Evolutionary conservation across 1,140 invertebrate genomes (phyloP).

Genomic region (Eufriesea mexicana): DNA sequence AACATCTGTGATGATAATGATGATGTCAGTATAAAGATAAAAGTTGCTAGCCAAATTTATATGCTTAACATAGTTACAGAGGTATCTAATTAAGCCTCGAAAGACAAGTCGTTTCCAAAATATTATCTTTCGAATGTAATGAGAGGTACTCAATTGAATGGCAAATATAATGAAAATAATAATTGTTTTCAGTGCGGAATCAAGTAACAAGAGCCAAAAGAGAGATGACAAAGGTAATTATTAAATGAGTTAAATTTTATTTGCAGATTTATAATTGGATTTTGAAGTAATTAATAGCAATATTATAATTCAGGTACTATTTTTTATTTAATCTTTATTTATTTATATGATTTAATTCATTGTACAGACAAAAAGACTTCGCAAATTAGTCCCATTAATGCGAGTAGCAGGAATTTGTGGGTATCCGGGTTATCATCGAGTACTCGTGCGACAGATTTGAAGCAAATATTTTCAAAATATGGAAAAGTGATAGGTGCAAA

Average conservation of each 20-base stretch:
- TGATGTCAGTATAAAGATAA: constrained; percentile 44
- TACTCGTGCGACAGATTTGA: constrained; percentile 95
- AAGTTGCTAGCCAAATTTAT: constrained; percentile 81
- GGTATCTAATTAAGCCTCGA: constrained; percentile 76
- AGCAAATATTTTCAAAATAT: constrained; percentile 94
- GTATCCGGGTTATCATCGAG: constrained; percentile 94
- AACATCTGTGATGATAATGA: not conserved
- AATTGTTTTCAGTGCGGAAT: constrained; percentile 77
- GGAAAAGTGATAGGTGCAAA: constrained; percentile 98
- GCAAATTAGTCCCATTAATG: constrained; percentile 73
- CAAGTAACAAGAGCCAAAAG: constrained; percentile 76
- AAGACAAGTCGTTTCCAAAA: constrained; percentile 61
- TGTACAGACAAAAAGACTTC: constrained; percentile 78
- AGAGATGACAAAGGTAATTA: constrained; percentile 79
- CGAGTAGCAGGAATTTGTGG: constrained; percentile 91
- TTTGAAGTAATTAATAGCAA: not conserved
- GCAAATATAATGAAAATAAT: constrained; percentile 35
- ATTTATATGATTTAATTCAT: constrained; percentile 1
- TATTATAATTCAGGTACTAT: no score
- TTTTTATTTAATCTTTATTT: not conserved
- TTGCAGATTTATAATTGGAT: not conserved
- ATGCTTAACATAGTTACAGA: constrained; percentile 81
- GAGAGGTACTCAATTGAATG: constrained; percentile 10
- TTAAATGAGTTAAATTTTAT: not conserved
- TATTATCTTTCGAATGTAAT: constrained; percentile 52